These are phyloP conservation scores for Saiga tatarica DNA, from an alignment of 2,113 vertebrate species.

Conservation along the genomic window DNA sequence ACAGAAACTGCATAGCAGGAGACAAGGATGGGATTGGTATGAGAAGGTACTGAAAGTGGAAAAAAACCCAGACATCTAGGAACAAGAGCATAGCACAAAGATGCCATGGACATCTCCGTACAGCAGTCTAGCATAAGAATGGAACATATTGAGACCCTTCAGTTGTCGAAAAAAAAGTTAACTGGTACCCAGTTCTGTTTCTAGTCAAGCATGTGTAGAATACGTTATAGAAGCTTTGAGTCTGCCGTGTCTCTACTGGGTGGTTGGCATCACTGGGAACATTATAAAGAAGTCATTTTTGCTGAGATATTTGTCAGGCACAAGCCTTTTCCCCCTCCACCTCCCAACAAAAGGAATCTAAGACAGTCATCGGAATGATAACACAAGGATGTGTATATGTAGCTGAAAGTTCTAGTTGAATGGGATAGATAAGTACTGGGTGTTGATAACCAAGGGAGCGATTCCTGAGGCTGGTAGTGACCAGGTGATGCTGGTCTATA, in stretches of 20 bases:
- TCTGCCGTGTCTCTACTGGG: rapidly evolving
- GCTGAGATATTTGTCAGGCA: neutral
- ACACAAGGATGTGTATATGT: neutral
- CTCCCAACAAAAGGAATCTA: neutral
- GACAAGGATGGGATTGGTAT: neutral
- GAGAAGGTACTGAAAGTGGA: neutral
- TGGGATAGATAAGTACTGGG: neutral
- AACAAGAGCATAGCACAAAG: neutral
- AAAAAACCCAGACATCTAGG: neutral
- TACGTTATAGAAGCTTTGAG: neutral
- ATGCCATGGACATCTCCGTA: rapidly evolving
- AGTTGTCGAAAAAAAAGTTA: neutral
- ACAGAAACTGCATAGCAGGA: neutral
- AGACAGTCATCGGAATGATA: neutral
- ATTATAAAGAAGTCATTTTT: neutral
- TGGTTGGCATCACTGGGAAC: neutral
- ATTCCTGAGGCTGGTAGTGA: too few relatives aligned
- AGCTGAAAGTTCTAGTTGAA: neutral
- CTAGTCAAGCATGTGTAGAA: neutral
- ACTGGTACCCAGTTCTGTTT: neutral
- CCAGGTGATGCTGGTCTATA: rapidly evolving
- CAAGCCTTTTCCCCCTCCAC: neutral
- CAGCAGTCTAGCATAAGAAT: neutral
- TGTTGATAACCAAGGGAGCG: neutral
- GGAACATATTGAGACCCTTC: neutral